These are phyloP conservation scores for Leucozona laternaria DNA, from an alignment of 2,888 invertebrate species.

Conservation along the genomic window DNA sequence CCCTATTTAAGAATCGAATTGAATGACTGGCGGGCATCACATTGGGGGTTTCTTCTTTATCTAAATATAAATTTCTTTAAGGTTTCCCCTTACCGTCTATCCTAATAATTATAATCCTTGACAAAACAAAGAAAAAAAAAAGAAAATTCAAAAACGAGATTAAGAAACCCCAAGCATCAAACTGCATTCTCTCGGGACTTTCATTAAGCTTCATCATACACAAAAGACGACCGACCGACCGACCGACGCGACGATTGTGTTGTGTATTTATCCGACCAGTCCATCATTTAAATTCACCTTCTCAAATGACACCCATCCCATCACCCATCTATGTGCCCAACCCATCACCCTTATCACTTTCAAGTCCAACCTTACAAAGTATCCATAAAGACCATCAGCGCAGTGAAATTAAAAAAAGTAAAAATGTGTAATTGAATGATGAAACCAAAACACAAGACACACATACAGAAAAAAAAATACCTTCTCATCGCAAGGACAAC, in stretches of 20 bases:
- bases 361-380: constrained; percentile 34
- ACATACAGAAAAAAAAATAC: constrained; percentile 20
- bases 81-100: not conserved
- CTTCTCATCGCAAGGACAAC: constrained; percentile 59
- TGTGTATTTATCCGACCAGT: constrained; percentile 20
- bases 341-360: constrained; percentile 63
- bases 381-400: not conserved
- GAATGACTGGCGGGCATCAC: not conserved
- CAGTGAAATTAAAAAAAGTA: not conserved
- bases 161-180: constrained; percentile 49
- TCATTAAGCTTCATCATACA: constrained; percentile 48
- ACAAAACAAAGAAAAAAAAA: constrained; percentile 15
- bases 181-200: constrained; percentile 53
- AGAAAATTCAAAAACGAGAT: constrained; percentile 34
- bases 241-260: not conserved
- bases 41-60: not conserved
- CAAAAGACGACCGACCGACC: too few relatives aligned
- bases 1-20: not conserved
- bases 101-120: constrained; percentile 6
- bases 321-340: not conserved
- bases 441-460: constrained; percentile 57
- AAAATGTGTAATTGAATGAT: constrained; percentile 69
- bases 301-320: constrained; percentile 58
- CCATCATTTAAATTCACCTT: constrained; percentile 48
- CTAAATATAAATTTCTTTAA: not conserved